phyloP scores from a whole-genome alignment of 1,140 invertebrate species.

The Pararge aegeria region DNA sequence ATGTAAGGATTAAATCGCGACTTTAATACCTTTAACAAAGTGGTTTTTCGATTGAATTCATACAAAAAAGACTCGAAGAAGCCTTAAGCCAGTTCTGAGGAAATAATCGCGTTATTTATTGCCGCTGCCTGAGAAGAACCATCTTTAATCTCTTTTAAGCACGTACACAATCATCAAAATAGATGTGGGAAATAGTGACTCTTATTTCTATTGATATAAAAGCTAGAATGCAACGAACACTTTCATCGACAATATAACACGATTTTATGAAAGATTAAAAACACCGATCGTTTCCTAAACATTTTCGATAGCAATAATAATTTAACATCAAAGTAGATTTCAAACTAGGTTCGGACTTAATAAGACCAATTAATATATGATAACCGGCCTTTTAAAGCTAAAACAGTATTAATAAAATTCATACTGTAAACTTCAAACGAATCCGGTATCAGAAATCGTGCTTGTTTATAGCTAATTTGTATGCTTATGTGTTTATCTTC shows the following conservation, averaged over 20 bases:
- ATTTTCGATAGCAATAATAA: slow-evolving; percentile 57
- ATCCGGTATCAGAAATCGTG: slow-evolving; percentile 20
- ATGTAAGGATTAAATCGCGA: slow-evolving; percentile 27
- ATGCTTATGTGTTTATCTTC: slow-evolving; percentile 25
- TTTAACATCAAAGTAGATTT: slow-evolving; percentile 35
- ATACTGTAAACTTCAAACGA: slow-evolving; percentile 28
- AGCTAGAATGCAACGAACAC: background rate
- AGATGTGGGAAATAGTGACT: slow-evolving; percentile 6
- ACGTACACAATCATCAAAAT: slow-evolving; percentile 34
- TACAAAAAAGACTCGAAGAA: slow-evolving; percentile 37
- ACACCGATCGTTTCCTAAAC: slow-evolving; percentile 55
- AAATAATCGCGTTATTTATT: slow-evolving; percentile 78
- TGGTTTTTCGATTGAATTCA: slow-evolving; percentile 55
- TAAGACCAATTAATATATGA: slow-evolving; percentile 43
- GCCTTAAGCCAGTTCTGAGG: slow-evolving; percentile 60
- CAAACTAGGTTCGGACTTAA: slow-evolving; percentile 47
- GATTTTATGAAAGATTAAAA: slow-evolving; percentile 73
- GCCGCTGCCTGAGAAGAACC: slow-evolving; percentile 49
- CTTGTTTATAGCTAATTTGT: slow-evolving; percentile 24
- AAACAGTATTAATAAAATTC: slow-evolving; percentile 36
- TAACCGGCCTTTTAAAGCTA: slow-evolving; percentile 11
- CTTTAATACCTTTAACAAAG: slow-evolving; percentile 58
- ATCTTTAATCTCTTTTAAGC: slow-evolving; percentile 72
- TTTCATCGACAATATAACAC: slow-evolving; percentile 30
- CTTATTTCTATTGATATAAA: slow-evolving; percentile 1